phyloP scores from a whole-genome alignment of 1,140 invertebrate species.

The Orius insidiosus region DNA sequence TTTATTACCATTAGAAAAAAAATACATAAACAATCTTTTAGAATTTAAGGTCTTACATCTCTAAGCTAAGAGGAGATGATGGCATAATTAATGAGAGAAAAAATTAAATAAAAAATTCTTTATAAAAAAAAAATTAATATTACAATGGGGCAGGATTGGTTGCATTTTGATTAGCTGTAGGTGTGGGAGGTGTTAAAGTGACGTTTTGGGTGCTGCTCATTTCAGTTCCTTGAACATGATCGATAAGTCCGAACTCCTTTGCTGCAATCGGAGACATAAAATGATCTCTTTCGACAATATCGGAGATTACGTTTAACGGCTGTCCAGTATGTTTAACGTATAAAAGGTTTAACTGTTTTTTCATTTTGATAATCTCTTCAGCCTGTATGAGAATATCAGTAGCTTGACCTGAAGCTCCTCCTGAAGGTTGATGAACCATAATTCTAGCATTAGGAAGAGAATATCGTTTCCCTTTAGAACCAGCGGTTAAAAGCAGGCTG shows the following conservation, averaged over 20 bases:
- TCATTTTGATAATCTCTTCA: conserved; percentile 47
- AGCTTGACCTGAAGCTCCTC: conserved; percentile 47
- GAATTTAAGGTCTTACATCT: too few relatives aligned
- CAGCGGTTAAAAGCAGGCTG: conserved; percentile 41
- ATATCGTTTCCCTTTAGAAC: conserved; percentile 38
- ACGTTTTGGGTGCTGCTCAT: too few relatives aligned
- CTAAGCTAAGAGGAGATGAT: too few relatives aligned
- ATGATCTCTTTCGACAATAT: conserved; percentile 39
- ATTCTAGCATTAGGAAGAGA: conserved; percentile 49
- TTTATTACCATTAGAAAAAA: too few relatives aligned
- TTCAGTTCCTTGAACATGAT: conserved; percentile 52
- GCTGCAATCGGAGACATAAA: conserved; percentile 44
- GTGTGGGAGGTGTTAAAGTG: too few relatives aligned
- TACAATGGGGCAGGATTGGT: too few relatives aligned
- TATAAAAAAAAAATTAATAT: too few relatives aligned
- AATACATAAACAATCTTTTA: too few relatives aligned
- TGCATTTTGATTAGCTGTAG: too few relatives aligned
- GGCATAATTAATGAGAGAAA: too few relatives aligned
- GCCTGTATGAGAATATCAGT: conserved; percentile 55
- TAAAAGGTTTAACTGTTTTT: conserved; percentile 39
- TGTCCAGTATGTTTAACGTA: conserved; percentile 46
- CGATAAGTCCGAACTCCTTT: conserved; percentile 43
- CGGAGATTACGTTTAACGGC: conserved; percentile 32
- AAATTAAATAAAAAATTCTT: too few relatives aligned
- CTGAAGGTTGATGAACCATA: conserved; percentile 57